Evolutionary conservation across 2,797 vertebrate species (phyloP).

Genomic region (Anisognathus igniventris): DNA sequence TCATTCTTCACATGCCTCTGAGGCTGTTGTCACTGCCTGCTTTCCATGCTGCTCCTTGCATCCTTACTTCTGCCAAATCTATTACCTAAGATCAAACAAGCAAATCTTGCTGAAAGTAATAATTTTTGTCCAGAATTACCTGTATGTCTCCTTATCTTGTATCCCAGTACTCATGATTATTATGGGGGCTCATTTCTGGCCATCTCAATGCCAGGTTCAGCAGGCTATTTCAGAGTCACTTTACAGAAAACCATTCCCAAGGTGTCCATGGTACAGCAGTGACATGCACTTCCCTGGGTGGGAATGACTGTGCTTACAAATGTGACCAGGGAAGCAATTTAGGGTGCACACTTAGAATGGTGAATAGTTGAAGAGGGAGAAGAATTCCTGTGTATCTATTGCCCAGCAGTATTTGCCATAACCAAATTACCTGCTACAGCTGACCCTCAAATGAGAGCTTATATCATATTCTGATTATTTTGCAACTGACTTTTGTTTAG

Average conservation of each 20-base stretch:
- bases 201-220: not conserved
- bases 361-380: not conserved
- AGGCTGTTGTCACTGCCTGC: not conserved
- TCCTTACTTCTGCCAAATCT: not conserved
- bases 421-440: not conserved
- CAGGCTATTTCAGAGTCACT: not conserved
- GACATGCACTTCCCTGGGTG: not conserved
- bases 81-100: not conserved
- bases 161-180: not conserved
- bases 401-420: not conserved
- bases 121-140: not conserved
- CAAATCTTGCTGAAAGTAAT: not conserved
- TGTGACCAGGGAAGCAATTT: not conserved
- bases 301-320: not conserved
- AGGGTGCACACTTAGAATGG: not conserved
- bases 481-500: not conserved
- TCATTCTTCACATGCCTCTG: not conserved
- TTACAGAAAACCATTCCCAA: not conserved
- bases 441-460: not conserved
- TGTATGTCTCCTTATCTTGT: not conserved
- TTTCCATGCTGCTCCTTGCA: not conserved
- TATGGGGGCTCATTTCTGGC: not conserved
- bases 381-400: not conserved
- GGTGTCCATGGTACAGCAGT: not conserved
- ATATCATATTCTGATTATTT: not conserved